These are phyloP conservation scores for Eufriesea mexicana DNA, from an alignment of 1,140 invertebrate species.

Conservation along the genomic window DNA sequence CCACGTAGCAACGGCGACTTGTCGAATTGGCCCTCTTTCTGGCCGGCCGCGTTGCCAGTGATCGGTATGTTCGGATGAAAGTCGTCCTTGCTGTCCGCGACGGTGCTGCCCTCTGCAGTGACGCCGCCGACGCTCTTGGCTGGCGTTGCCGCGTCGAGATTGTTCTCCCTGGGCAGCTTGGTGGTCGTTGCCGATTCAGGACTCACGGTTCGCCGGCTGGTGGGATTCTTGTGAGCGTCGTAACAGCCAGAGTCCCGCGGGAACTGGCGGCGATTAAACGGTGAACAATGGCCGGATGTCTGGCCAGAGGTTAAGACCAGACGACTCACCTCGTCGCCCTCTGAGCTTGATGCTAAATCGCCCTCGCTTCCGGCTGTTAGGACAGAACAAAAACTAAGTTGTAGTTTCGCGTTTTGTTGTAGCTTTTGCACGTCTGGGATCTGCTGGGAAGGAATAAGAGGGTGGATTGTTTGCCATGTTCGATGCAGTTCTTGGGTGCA, in stretches of 20 bases:
- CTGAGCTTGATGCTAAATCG: slow-evolving; percentile 88
- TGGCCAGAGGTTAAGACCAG: slow-evolving; percentile 80
- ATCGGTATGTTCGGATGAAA: slow-evolving; percentile 82
- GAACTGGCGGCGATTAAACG: slow-evolving; percentile 89
- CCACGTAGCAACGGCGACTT: slow-evolving; percentile 73
- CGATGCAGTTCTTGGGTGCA: too few relatives aligned
- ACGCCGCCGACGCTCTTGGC: slow-evolving; percentile 34
- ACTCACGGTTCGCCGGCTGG: slow-evolving; percentile 72
- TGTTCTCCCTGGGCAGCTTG: slow-evolving; percentile 76
- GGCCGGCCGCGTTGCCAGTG: slow-evolving; percentile 20
- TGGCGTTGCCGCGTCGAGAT: slow-evolving; percentile 70
- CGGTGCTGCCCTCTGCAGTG: slow-evolving; percentile 53
- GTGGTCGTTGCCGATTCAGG: slow-evolving; percentile 68
- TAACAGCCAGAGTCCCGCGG: slow-evolving; percentile 91
- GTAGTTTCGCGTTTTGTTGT: neutral
- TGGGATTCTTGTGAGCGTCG: slow-evolving; percentile 84
- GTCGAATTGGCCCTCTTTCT: slow-evolving; percentile 72
- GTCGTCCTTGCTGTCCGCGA: slow-evolving; percentile 74
- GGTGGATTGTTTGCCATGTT: too few relatives aligned
- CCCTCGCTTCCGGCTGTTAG: slow-evolving; percentile 85
- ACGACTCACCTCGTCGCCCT: slow-evolving; percentile 86
- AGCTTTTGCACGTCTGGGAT: neutral
- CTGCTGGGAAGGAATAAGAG: too few relatives aligned
- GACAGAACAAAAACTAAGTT: neutral
- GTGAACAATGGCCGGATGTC: slow-evolving; percentile 82